Base-by-base conservation (phyloP, 2,888 invertebrate genomes). In the Eupeodes latifasciatus region DNA sequence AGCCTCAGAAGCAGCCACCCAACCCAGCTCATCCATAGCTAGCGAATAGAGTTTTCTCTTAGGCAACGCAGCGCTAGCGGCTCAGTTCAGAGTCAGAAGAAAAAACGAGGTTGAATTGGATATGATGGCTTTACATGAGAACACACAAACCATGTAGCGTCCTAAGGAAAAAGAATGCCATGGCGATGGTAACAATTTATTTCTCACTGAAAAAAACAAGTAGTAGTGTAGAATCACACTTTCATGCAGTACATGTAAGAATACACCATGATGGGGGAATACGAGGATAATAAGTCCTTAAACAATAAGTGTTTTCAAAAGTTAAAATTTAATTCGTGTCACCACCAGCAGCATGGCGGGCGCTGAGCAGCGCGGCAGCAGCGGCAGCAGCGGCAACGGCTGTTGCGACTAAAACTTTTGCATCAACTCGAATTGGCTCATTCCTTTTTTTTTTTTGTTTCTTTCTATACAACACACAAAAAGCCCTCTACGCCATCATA, bases 301-400 rank as follows among this genome's bases (percentile, higher is more conserved):
- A 88, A 88, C 88, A 85, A 88, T 81, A 75, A 88, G 85, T 78
- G 85, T 81, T 88, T 85, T 88, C 36, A 88, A 88, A 88, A 85
- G 88, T 88, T 88, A 78, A 88, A 85, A 88, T 88, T 81, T 88
- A 88, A 88, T 88, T 88, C 81, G 78, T 88, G 88, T 88, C 88
- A 81, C 84, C 77, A 78, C 69, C 87, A 84, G 84, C 74, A 82
- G 75, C 74, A 82, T 40, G 40, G 40, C 40, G 40, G 40, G 40
- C 76, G 53, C 27, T 27, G 2, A 27, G 53, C n/a, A 9, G n/a
- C 53, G 16, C 53, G 16, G n/a, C 53, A 40, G 40, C 16, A 7
- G 16, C 53, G 16, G n/a, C 53, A 40, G 40, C 16, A 7, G n/a
- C n/a, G 16, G n/a, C 16, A n/a, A 9, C 64, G 78, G 72, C 77